Base-by-base conservation (phyloP, 2,113 vertebrate genomes). In the Emberiza fucata region DNA sequence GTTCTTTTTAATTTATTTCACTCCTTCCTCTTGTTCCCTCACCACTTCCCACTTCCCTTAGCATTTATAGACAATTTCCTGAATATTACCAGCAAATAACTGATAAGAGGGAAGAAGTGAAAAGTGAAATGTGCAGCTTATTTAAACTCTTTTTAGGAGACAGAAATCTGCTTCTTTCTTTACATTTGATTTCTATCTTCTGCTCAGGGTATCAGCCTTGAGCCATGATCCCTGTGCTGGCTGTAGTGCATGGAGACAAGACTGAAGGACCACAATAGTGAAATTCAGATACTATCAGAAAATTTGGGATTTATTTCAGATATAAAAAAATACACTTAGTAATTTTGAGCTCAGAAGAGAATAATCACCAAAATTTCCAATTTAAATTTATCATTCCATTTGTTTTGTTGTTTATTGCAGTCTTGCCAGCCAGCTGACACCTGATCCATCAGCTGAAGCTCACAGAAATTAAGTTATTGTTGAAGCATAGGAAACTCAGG, bases 271-370 rank as follows among this genome's bases (percentile, higher is more conserved):
- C 44, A 37, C 28, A 64, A 37, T 12, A 48, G 53, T 3, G 6
- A 35, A 77, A 89, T 59, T 72, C 53, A 77, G 37, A 75, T 18
- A 48, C 0, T 65, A 56, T 9, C 5, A 3, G 15, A 72, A 37
- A 64, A 77, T 66, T 82, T 42, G 33, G 57, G 27, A 71, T 94
- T 88, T 93, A 71, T 94, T 88, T 93, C 57, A 88, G 64, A 93
- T 71, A n/a, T 40, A 68, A 63, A 27, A 27, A 94, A 93, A 88
- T 47, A 48, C 7, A 81, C 44, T 54, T 19, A 24, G 33, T 20
- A 72, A 85, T 90, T 95, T 7, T 47, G 50, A 94, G 61, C 23
- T 51, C 54, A 65, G n/a, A 90, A 61, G 11, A 57, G 45, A 50
- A 73, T 48, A 95, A 92, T 89, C 35, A 61, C 19, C 27, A 50